Evolutionary conservation across 2,888 invertebrate genomes (phyloP), one percentile per base, ranked within the genome.

Genomic region (Thereva unica): DNA sequence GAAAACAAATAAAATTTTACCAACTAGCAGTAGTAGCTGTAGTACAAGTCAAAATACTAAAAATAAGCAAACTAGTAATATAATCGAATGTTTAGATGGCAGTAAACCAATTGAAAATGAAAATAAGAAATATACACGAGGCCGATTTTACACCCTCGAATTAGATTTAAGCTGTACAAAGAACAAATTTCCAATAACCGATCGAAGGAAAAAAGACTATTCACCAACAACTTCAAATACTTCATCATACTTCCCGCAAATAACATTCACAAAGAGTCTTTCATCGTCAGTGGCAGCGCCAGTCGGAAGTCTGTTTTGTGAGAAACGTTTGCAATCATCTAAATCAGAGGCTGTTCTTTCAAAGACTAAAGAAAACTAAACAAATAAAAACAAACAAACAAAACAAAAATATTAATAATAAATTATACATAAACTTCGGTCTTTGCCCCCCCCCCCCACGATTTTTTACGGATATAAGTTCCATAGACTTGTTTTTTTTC

Each of bases 151-250:
- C 70, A 81, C 80, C 42, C 71, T 80, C 34, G 80, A 80, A 69
- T 76, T 85, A 72, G 84, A 83, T 75, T 78, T 85, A 69, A 84
- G 84, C 69, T 85, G 84, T 76, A 84, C 84, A 71, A 84, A 84
- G 72, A 85, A 85, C 76, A 85, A 85, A 77, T 85, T 85, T 80
- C 85, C 85, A 71, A 85, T 85, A 71, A 82, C 79, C 67, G 78
- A 81, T 72, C 78, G 81, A 55, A 67, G 71, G 41, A 72, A 73
- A 70, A 68, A 69, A 50, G 70, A 71, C 9, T 57, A 59, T 65
- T 66, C 68, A 38, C 67, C 72, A 67, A 66, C 72, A 67, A 66
- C 68, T 56, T 64, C 54, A 41, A 54, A 44, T 42, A 54, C 55
- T 54, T 54, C 40, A 52, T 49, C 54, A 53, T 45, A 64, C 37